Evolutionary conservation across 1,140 invertebrate genomes (phyloP).

Genomic region (Vollenhovia emeryi): DNA sequence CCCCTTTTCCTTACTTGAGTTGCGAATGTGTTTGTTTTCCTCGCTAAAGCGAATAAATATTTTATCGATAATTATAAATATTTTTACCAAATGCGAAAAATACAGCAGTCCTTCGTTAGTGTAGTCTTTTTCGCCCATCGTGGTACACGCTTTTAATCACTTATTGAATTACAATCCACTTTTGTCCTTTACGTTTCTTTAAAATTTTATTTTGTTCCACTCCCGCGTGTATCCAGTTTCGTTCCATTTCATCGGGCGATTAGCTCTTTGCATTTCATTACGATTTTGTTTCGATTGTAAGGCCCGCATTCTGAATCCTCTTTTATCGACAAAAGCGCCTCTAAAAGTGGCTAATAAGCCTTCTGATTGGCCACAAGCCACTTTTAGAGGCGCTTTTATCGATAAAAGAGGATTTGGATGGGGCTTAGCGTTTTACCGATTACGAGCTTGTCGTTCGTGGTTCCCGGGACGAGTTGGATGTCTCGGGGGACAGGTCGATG

Average conservation of each 20-base stretch:
- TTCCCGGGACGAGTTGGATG: background rate
- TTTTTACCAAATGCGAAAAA: background rate
- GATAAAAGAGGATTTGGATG: too few relatives aligned
- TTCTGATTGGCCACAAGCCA: too few relatives aligned
- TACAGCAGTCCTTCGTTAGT: background rate
- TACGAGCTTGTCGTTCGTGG: background rate
- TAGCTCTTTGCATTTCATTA: background rate
- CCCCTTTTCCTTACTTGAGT: background rate
- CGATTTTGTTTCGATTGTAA: slow-evolving; percentile 22
- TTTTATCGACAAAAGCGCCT: too few relatives aligned
- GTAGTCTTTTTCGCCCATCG: background rate
- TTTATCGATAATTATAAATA: background rate
- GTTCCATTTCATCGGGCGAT: background rate
- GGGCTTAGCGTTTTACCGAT: background rate
- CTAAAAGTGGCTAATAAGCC: too few relatives aligned
- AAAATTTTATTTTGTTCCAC: background rate
- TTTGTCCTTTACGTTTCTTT: background rate
- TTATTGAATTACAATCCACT: background rate
- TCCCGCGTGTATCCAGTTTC: background rate
- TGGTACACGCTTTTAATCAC: background rate
- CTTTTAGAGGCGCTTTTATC: too few relatives aligned
- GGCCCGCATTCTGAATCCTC: too few relatives aligned
- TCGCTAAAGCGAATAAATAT: background rate
- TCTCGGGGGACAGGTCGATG: background rate
- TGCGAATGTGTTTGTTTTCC: background rate